Evolutionary conservation across 2,888 invertebrate genomes (phyloP), one percentile per base, ranked within the genome.

Genomic region (Xestia c-nigrum): DNA sequence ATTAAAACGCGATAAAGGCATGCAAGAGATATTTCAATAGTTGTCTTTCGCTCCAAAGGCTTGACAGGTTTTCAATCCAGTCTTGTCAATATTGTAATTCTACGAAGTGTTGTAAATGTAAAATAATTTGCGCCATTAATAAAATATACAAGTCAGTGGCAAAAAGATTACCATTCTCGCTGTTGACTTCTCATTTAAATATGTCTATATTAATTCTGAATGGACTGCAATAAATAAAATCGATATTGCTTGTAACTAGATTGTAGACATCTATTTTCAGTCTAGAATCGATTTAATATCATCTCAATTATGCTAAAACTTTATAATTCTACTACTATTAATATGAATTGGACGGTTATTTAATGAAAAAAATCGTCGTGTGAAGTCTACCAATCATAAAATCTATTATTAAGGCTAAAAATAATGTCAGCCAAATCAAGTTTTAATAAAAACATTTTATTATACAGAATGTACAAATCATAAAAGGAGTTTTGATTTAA

Each of bases 401-500:
- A 71, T 61, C 40, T 59, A 66, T 55, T 68, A 59, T 55, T 50
- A 65, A n/a, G 6, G 43, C 57, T 63, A 64, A 82, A 77, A 59
- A 16, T 59, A 57, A 71, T 74, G 57, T 67, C 59, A 52, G 50
- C 38, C 59, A 68, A 88, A 70, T 72, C 80, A n/a, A 69, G 78
- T 81, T 80, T 67, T 43, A 66, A 76, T 72, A 74, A 82, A 75
- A 80, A 76, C 7, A 47, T 73, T 74, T 82, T 83, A 76, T 76
- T 75, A 72, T 65, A 38, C 14, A 9, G 21, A 73, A 73, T n/a
- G n/a, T 46, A 43, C 14, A n/a, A 65, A 80, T 69, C 38, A 67
- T 66, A 83, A 83, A 85, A 83, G 67, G 38, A 74, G 40, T n/a
- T 73, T 69, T 78, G 65, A 76, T 74, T 82, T 78, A 72, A 69